phyloP scores from a whole-genome alignment of 2,113 vertebrate species.

The Scomber japonicus region DNA sequence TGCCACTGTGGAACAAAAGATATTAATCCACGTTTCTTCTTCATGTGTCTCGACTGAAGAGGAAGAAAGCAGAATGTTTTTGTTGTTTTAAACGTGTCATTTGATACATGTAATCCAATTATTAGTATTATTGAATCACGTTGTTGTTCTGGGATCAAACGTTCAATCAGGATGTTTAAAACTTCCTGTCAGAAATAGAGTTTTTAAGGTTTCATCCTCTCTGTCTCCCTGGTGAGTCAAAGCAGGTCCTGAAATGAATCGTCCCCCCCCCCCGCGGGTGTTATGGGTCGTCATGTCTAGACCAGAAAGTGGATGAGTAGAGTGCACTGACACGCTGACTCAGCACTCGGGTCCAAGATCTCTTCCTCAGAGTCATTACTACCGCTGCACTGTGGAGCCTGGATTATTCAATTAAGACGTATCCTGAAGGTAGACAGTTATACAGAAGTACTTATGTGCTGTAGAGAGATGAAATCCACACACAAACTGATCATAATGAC shows the following conservation, averaged over 20 bases:
- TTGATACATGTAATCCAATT: no score
- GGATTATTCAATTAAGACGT: background rate
- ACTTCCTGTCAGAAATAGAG: no score
- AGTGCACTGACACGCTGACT: slow-evolving; percentile 19
- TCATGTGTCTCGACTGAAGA: slow-evolving; percentile 23
- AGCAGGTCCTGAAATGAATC: background rate
- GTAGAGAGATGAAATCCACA: background rate
- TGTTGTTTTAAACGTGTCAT: no score
- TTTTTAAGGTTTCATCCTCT: no score
- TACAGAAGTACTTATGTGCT: background rate
- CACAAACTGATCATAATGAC: no score
- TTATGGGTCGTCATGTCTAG: background rate
- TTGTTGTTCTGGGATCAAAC: no score
- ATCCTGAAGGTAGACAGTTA: background rate
- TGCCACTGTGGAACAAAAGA: background rate
- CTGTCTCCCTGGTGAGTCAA: background rate
- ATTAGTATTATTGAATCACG: no score
- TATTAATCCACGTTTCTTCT: background rate
- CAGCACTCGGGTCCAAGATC: slow-evolving; percentile 5
- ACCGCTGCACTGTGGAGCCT: slow-evolving; percentile 22
- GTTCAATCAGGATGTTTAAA: background rate
- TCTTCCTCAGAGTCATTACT: background rate
- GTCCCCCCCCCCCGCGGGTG: background rate
- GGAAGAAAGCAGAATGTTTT: background rate
- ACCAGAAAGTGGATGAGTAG: slow-evolving; percentile 9